phyloP scores from a whole-genome alignment of 2,888 invertebrate genomes.

The Eugnorisma glareosa region DNA sequence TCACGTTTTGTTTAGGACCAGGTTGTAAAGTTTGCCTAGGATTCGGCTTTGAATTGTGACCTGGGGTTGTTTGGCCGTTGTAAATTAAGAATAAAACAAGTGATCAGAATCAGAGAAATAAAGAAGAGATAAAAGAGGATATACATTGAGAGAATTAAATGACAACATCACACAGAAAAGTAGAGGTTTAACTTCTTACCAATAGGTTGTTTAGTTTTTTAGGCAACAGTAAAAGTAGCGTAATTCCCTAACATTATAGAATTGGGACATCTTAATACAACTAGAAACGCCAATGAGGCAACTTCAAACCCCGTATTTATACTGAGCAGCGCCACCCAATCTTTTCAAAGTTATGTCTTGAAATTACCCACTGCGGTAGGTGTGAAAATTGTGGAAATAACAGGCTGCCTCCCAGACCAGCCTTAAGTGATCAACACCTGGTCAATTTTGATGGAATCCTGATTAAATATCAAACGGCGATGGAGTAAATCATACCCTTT shows the following conservation, averaged over 20 bases:
- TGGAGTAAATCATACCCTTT: slow-evolving; percentile 50
- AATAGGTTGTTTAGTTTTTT: background rate
- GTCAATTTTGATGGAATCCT: slow-evolving; percentile 60
- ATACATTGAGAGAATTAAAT: background rate
- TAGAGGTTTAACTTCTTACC: background rate
- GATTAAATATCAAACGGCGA: slow-evolving; percentile 56
- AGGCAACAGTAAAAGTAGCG: background rate
- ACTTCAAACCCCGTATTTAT: slow-evolving; percentile 51
- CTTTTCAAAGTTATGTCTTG: slow-evolving; percentile 45
- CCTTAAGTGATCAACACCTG: slow-evolving; percentile 42
- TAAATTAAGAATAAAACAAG: background rate
- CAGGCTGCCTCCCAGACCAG: slow-evolving; percentile 26
- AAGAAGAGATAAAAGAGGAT: background rate
- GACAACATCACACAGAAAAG: background rate
- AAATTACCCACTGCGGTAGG: slow-evolving; percentile 61
- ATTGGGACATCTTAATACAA: slow-evolving; percentile 16
- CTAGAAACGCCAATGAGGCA: slow-evolving; percentile 7
- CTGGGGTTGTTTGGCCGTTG: background rate
- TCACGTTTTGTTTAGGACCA: slow-evolving; percentile 45
- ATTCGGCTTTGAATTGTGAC: background rate
- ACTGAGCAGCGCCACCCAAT: slow-evolving; percentile 28
- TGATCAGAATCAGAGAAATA: background rate
- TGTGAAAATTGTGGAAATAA: slow-evolving; percentile 64
- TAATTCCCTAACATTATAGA: slow-evolving; percentile 9
- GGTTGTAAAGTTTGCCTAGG: background rate